Percentiles rank a stretch among this genome's conserved stretches.
These are phyloP conservation scores for Boulengeromyrus knoepffleri DNA, from an alignment of 2,113 vertebrate genomes.

Conservation along the genomic window DNA sequence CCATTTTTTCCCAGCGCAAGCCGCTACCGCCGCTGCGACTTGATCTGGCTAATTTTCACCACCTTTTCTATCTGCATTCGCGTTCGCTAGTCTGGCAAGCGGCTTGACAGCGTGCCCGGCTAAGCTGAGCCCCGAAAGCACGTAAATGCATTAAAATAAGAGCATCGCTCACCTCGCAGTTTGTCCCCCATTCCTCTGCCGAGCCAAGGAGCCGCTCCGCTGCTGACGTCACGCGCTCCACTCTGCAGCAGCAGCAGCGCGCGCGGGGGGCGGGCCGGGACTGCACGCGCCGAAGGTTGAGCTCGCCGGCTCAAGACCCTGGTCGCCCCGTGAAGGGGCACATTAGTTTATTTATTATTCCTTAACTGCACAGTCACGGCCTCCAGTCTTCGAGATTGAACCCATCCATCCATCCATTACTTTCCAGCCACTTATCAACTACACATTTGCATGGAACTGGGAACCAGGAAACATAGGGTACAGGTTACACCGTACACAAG, in stretches of 20 bases:
- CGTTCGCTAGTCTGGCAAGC: not conserved
- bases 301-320: not conserved
- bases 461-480: not conserved
- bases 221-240: slow-evolving; percentile 61
- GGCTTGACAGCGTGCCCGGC: not conserved
- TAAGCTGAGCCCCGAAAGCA: slow-evolving; percentile 17
- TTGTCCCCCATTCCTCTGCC: slow-evolving; percentile 56
- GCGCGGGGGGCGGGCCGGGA: not conserved
- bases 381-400: not conserved
- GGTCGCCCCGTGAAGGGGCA: not conserved
- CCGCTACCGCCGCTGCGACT: not conserved
- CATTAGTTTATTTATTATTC: not conserved
- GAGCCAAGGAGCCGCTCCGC: slow-evolving; percentile 55
- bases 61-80: not conserved
- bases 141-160: slow-evolving; percentile 38
- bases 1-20: not conserved
- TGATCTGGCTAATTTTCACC: not conserved
- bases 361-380: not conserved
- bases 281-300: not conserved
- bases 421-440: not conserved
- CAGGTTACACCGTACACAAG: not conserved
- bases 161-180: slow-evolving; percentile 57
- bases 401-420: not conserved
- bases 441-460: not conserved
- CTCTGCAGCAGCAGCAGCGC: slow-evolving; percentile 48